Evolutionary conservation across 1,140 invertebrate species (phyloP).

Genomic region (Drosophila novamexicana): DNA sequence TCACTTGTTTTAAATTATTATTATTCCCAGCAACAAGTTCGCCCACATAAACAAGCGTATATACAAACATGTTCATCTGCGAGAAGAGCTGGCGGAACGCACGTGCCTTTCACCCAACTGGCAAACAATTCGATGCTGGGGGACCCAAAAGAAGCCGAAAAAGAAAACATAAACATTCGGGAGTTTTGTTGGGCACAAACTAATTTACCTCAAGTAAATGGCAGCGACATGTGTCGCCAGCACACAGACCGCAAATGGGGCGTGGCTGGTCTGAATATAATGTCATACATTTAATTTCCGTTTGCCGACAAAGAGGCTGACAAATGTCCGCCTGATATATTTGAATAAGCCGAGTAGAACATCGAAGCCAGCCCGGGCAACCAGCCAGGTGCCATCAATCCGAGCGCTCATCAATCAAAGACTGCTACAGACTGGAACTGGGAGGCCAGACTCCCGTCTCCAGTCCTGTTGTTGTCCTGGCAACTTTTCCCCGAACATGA

Average conservation of each 20-base stretch:
- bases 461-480: constrained; percentile 35
- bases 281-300: constrained; percentile 75
- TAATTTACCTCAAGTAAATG: constrained; percentile 58
- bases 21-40: neutral
- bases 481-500: constrained; percentile 10
- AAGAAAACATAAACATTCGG: constrained; percentile 51
- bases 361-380: constrained; percentile 29
- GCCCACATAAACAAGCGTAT: neutral
- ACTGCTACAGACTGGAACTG: neutral
- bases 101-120: constrained; percentile 5
- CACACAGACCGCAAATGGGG: neutral
- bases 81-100: neutral
- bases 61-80: neutral
- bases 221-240: constrained; percentile 62
- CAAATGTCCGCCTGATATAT: constrained; percentile 43
- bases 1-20: constrained; percentile 11
- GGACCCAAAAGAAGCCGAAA: constrained; percentile 31
- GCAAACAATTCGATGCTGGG: too few species aligned
- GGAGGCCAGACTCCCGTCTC: constrained; percentile 22
- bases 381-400: constrained; percentile 48
- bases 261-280: constrained; percentile 36
- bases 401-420: constrained; percentile 52
- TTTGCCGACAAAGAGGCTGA: constrained; percentile 43
- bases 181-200: constrained; percentile 21
- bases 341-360: constrained; percentile 28